phyloP scores from a whole-genome alignment of 2,113 vertebrate species.

The Tachuris rubrigastra region DNA sequence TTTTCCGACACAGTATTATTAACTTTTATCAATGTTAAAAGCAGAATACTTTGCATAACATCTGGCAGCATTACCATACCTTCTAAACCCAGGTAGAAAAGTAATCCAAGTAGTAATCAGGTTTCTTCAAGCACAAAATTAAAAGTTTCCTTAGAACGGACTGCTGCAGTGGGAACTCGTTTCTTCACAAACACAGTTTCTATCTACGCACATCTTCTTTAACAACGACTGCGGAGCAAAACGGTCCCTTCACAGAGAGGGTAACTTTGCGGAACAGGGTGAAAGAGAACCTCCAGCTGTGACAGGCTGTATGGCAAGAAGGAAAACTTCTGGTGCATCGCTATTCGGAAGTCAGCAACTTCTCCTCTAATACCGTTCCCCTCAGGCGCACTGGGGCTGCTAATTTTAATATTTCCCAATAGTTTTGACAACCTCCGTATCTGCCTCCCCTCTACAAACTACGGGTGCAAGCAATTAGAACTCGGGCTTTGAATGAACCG shows the following conservation, averaged over 20 bases:
- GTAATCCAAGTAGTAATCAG: conserved; percentile 10
- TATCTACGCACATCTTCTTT: background rate
- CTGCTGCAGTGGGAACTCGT: background rate
- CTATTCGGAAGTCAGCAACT: background rate
- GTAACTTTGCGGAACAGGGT: background rate
- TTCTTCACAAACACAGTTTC: background rate
- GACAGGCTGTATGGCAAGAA: background rate
- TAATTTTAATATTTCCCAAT: background rate
- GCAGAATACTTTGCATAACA: background rate
- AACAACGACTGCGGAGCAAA: background rate
- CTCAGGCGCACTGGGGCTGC: background rate
- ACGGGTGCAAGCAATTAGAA: background rate
- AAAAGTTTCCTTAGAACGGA: conserved; percentile 22
- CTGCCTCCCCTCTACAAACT: background rate
- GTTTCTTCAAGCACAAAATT: conserved; percentile 25
- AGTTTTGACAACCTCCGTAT: background rate
- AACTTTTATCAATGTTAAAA: background rate
- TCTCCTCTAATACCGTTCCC: background rate
- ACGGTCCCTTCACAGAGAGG: background rate
- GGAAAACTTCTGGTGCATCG: background rate
- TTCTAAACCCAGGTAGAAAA: conserved; percentile 26
- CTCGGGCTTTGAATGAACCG: background rate
- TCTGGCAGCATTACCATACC: background rate
- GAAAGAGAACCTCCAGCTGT: background rate
- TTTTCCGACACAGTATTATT: background rate